Evolutionary conservation across 2,888 invertebrate genomes (phyloP).

Genomic region (Acronicta leporina): DNA sequence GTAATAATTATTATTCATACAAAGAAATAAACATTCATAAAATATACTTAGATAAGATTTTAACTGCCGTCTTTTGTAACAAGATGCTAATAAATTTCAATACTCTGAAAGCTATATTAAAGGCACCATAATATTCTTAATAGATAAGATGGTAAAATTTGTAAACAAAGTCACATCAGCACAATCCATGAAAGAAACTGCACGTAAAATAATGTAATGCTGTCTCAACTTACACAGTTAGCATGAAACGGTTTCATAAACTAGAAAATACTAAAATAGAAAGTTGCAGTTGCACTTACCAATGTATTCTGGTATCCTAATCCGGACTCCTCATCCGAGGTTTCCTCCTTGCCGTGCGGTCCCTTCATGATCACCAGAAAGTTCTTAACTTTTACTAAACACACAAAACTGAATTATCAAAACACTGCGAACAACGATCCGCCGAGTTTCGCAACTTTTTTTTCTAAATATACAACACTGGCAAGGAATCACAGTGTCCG

Average conservation of each 20-base stretch:
- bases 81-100: slow-evolving; percentile 9
- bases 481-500: slow-evolving; percentile 70
- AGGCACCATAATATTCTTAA: slow-evolving; percentile 26
- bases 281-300: slow-evolving; percentile 86
- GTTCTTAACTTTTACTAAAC: slow-evolving; percentile 57
- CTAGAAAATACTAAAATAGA: slow-evolving; percentile 64
- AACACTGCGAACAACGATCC: slow-evolving; percentile 67
- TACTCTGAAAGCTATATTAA: slow-evolving; percentile 5
- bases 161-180: slow-evolving; percentile 36
- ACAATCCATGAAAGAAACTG: slow-evolving; percentile 35
- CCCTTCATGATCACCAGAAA: slow-evolving; percentile 76
- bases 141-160: slow-evolving; percentile 40
- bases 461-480: slow-evolving; percentile 64
- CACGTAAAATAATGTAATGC: slow-evolving; percentile 19
- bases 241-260: slow-evolving; percentile 34
- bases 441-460: slow-evolving; percentile 57
- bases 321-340: slow-evolving; percentile 90
- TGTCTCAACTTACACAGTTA: slow-evolving; percentile 14
- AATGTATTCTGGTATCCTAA: slow-evolving; percentile 92
- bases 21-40: too few relatives aligned
- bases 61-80: not conserved
- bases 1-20: not conserved
- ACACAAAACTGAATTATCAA: slow-evolving; percentile 74
- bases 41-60: not conserved
- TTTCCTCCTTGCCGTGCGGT: slow-evolving; percentile 77